Conservation (phyloP, 2,888 invertebrate species). For the Patella ulyssiponensis region DNA sequence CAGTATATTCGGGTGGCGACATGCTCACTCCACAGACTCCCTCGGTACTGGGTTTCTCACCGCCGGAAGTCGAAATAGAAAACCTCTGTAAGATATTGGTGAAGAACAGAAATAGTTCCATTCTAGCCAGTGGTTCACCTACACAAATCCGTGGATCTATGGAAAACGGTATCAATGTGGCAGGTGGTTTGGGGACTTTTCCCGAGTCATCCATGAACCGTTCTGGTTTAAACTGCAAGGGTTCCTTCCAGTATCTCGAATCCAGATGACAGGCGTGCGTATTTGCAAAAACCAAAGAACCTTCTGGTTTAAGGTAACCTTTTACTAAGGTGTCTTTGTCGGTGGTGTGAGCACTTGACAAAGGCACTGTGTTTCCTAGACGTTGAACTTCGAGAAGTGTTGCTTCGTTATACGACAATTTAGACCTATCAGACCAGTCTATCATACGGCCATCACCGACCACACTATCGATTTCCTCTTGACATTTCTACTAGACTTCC, state of each 20-base stretch:
- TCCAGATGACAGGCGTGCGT: conserved; percentile 60
- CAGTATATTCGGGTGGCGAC: too few relatives aligned
- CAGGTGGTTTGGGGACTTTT: conserved; percentile 46
- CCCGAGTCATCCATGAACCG: conserved; percentile 56
- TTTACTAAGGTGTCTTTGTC: conserved; percentile 40
- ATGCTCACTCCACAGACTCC: too few relatives aligned
- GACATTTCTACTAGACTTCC: too few relatives aligned
- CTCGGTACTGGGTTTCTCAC: too few relatives aligned
- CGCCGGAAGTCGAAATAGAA: too few relatives aligned
- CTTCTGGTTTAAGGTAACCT: conserved; percentile 52
- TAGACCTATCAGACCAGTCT: conserved; percentile 41
- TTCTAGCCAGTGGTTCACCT: too few relatives aligned
- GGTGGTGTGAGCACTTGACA: conserved; percentile 53
- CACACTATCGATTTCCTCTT: too few relatives aligned
- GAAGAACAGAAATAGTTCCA: too few relatives aligned
- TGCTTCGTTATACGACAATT: conserved; percentile 47
- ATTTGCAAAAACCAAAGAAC: conserved; percentile 58
- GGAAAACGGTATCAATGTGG: conserved; percentile 58
- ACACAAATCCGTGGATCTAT: too few relatives aligned
- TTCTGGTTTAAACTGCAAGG: conserved; percentile 55
- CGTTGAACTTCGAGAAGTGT: conserved; percentile 53
- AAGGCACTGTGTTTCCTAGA: conserved; percentile 45
- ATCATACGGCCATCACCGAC: conserved; percentile 16
- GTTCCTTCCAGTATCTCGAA: conserved; percentile 58
- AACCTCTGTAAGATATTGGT: too few relatives aligned